A percentile compares a stretch with the other conserved stretches of the same genome.
Evolutionary conservation across 2,888 invertebrate species (phyloP).

Genomic region (Galeruca laticollis): DNA sequence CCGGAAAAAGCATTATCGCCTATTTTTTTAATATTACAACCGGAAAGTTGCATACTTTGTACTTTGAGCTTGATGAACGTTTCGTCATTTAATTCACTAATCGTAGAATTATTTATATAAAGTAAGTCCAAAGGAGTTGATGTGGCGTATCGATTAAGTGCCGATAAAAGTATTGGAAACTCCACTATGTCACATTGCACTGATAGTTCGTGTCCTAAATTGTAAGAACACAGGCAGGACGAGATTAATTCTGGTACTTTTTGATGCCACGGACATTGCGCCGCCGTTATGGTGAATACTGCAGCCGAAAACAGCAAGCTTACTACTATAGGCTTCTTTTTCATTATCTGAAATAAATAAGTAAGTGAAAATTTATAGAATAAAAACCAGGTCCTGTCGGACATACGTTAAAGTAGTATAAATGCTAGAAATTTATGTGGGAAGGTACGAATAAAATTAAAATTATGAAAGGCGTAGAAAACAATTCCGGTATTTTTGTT

Average conservation of each 20-base stretch:
- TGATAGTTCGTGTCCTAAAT: constrained; percentile 85
- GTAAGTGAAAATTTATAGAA: constrained; percentile 18
- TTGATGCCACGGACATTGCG: constrained; percentile 89
- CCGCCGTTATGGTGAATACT: constrained; percentile 62
- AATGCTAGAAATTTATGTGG: no score
- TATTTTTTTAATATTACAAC: constrained; percentile 81
- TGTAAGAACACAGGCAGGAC: constrained; percentile 89
- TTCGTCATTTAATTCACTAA: constrained; percentile 75
- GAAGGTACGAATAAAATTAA: no score
- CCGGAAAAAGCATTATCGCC: constrained; percentile 83
- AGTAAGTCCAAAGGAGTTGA: constrained; percentile 82
- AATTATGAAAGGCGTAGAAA: no score
- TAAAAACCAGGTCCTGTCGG: no score
- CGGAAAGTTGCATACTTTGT: constrained; percentile 87
- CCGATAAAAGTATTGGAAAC: constrained; percentile 79
- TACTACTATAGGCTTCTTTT: constrained; percentile 54
- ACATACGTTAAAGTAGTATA: no score
- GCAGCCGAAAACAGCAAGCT: constrained; percentile 55
- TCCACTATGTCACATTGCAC: constrained; percentile 93
- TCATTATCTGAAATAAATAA: constrained; percentile 62
- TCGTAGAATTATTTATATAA: constrained; percentile 89
- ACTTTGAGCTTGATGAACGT: constrained; percentile 79
- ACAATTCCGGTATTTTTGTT: no score
- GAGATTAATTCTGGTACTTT: constrained; percentile 81
- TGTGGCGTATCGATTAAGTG: constrained; percentile 78